phyloP scores from a whole-genome alignment of 2,113 vertebrate genomes.

The Tylochromis polylepis region DNA sequence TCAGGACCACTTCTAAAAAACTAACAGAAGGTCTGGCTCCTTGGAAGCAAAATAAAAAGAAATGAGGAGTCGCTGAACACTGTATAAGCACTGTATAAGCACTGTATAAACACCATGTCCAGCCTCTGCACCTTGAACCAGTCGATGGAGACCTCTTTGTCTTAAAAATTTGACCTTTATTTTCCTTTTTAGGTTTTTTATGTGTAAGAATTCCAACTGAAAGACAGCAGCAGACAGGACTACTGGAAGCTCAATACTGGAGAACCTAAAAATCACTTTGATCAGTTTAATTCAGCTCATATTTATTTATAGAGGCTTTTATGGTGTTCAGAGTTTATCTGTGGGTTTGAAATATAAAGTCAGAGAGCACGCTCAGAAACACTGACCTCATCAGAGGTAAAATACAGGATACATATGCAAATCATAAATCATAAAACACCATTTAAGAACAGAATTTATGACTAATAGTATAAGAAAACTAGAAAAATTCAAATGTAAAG shows the following conservation, averaged over 20 bases:
- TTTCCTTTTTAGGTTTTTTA: background rate
- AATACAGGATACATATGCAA: background rate
- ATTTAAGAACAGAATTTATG: rapidly evolving
- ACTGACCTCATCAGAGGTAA: background rate
- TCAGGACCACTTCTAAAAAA: background rate
- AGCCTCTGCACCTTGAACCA: background rate
- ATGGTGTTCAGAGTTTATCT: background rate
- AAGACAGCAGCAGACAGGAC: too few relatives aligned
- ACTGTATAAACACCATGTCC: background rate
- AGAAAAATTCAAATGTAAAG: background rate
- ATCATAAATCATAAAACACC: rapidly evolving
- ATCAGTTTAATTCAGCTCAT: background rate
- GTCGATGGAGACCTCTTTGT: rapidly evolving
- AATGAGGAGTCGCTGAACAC: background rate
- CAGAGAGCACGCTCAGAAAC: background rate
- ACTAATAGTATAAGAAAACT: background rate
- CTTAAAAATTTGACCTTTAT: background rate
- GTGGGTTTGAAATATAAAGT: background rate
- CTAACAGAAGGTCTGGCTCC: rapidly evolving
- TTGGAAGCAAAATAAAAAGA: background rate
- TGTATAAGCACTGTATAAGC: rapidly evolving
- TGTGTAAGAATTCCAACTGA: rapidly evolving
- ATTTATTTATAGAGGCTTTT: background rate
- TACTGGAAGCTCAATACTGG: background rate
- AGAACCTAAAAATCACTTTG: background rate